Evolutionary conservation across 2,113 vertebrate species (phyloP), one percentile per base, ranked within the genome.

Genomic region (Myotis brandtii): DNA sequence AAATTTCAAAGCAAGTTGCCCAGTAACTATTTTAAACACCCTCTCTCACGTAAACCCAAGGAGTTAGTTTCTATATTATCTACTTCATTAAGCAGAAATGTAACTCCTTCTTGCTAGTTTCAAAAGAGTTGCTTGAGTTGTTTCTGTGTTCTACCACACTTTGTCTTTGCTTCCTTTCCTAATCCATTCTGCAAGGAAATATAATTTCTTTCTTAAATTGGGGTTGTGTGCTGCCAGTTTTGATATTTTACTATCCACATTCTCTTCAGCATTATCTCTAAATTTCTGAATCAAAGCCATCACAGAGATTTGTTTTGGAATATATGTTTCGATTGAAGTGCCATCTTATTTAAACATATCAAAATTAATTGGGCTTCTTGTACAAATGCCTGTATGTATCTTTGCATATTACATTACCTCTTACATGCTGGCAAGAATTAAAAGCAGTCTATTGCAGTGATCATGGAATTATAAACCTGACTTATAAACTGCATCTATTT

Each of bases 151-250:
- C 84, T 82, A 52, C 34, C 7, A 50, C 37, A 93, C 37, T 95
- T 88, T 93, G 88, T 95, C 90, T 95, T 13, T 21, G 94, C 34
- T 90, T 96, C 66, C 32, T 96, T 30, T 37, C 95, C 34, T 97
- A 92, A 64, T 50, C 37, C 94, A 25, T 89, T 91, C 93, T 87
- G 54, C n/a, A 52, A 46, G 14, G 56, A 81, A 97, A 70, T 96
- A 16, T 86, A 95, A 32, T 87, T 96, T 80, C 52, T 94, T 97
- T 96, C 93, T 82, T 97, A 96, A 97, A 96, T 93, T 96, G 91
- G 89, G 95, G 5, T 30, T 91, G 17, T 95, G 48, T 91, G 50
- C 96, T 97, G 86, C 95, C 93, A 95, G 84, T 95, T 96, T 93
- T 96, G 93, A 96, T 96, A 96, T 46, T 64, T 95, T 72, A 76